Base-by-base conservation (phyloP, 2,113 vertebrate species). In the Atractosteus spatula region DNA sequence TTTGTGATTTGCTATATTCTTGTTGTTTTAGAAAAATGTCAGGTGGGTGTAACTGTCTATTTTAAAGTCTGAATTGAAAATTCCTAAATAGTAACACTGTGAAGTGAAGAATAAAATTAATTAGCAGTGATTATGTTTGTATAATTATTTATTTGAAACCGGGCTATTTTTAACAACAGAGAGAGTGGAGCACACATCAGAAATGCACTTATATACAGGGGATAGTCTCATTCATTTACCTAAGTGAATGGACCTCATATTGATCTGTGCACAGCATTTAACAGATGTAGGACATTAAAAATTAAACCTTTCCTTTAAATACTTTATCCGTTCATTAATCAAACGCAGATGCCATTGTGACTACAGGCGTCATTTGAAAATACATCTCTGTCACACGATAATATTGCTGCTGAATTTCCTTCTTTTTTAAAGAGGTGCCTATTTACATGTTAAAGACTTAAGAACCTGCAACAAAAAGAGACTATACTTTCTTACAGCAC, bases 321-420 rank as follows among this genome's bases (percentile, higher is more conserved):
- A 71, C 66, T 74, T 80, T 71, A 76, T 77, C 71, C 41, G 16
- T 65, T 79, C 75, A 69, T 80, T 83, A 71, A 83, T 85, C 73
- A 83, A 80, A 80, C 73, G 72, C 77, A 83, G 77, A 80, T 8
- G 69, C 75, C 62, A 54, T 76, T 57, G 66, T 71, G 69, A 70
- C 77, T 77, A 55, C 69, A 75, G 73, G 73, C 72, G 74, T 44
- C 63, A 61, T 70, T 76, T 71, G 68, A 43, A 71, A 76, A 79
- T 64, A 65, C 74, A 55, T 74, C 71, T 55, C 70, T 72, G 78
- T 77, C 55, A 62, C 41, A 54, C 29, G 68, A 14, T 12, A 17
- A 54, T 61, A 63, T 56, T 74, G 42, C 54, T 57, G 54, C 73
- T 56, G 14, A 44, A 54, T 64, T 55, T 62, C 55, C 61, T 13